Conservation (phyloP, 2,113 vertebrate genomes). For the Myodes glareolus region DNA sequence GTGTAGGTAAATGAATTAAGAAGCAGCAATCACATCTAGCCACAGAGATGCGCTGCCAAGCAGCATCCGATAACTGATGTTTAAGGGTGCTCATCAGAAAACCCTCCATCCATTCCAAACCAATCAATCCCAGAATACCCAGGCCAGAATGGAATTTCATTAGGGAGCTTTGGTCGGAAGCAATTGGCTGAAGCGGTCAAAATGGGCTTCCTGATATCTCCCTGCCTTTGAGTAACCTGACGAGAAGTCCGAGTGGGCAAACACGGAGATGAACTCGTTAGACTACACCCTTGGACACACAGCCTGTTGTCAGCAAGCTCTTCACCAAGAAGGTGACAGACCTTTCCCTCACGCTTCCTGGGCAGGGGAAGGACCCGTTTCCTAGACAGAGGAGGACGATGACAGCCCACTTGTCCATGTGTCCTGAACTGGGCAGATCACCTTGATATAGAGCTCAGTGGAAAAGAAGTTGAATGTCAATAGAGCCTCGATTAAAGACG, state of each 20-base stretch:
- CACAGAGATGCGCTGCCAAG: neutral
- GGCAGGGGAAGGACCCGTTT: rapidly evolving
- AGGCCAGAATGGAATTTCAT: neutral
- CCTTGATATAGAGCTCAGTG: rapidly evolving
- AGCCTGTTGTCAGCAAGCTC: rapidly evolving
- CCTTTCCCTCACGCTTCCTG: neutral
- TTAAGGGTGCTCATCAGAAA: neutral
- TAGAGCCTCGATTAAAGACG: neutral
- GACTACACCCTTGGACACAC: rapidly evolving
- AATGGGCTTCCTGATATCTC: neutral
- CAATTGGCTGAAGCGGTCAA: neutral
- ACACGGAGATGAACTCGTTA: neutral
- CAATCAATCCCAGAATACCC: neutral
- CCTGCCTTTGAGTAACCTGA: neutral
- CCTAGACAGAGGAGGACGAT: neutral
- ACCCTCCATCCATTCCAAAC: neutral
- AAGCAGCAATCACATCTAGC: neutral
- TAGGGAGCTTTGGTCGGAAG: neutral
- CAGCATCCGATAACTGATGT: rapidly evolving
- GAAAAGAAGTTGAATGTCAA: too few species aligned
- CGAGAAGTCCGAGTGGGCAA: neutral
- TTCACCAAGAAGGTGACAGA: rapidly evolving
- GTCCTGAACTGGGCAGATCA: neutral
- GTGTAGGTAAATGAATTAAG: neutral
- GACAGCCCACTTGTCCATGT: rapidly evolving